These are phyloP conservation scores for Misgurnus anguillicaudatus DNA, from an alignment of 2,113 vertebrate species.

Conservation along the genomic window DNA sequence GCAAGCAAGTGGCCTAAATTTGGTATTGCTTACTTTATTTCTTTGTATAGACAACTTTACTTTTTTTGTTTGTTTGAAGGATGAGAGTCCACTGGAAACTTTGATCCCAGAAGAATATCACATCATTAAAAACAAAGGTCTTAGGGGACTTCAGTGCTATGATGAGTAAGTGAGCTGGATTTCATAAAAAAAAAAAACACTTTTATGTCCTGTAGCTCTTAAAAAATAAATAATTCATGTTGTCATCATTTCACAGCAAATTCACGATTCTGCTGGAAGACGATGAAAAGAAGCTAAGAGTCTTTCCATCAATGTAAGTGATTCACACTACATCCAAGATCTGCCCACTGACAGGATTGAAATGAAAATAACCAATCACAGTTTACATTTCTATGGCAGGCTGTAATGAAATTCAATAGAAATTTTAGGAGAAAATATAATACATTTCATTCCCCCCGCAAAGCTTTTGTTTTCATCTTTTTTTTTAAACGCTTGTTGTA, in stretches of 20 bases:
- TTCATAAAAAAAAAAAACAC: not conserved
- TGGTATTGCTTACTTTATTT: not conserved
- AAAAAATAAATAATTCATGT: not conserved
- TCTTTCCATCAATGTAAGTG: conserved; percentile 87
- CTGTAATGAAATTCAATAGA: too few relatives aligned
- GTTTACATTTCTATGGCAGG: too few relatives aligned
- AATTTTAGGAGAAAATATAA: too few relatives aligned
- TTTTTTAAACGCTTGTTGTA: too few relatives aligned
- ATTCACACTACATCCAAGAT: not conserved
- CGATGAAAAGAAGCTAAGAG: conserved; percentile 74
- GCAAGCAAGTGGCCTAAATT: conserved; percentile 49
- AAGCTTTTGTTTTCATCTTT: too few relatives aligned
- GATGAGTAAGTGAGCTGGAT: conserved; percentile 78
- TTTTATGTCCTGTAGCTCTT: not conserved
- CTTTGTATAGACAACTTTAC: not conserved
- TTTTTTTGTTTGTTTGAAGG: conserved; percentile 59
- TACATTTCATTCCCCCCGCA: too few relatives aligned
- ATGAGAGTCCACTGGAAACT: conserved; percentile 64
- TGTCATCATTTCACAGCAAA: conserved; percentile 71
- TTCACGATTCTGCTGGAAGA: conserved; percentile 87
- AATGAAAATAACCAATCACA: too few relatives aligned
- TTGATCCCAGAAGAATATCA: conserved; percentile 87
- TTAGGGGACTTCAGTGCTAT: conserved; percentile 78
- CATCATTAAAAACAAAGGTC: conserved; percentile 81
- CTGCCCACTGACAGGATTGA: too few relatives aligned